Evolutionary conservation across 1,140 invertebrate genomes (phyloP), one percentile per base, ranked within the genome.

Genomic region (Trigoniulus corallinus): DNA sequence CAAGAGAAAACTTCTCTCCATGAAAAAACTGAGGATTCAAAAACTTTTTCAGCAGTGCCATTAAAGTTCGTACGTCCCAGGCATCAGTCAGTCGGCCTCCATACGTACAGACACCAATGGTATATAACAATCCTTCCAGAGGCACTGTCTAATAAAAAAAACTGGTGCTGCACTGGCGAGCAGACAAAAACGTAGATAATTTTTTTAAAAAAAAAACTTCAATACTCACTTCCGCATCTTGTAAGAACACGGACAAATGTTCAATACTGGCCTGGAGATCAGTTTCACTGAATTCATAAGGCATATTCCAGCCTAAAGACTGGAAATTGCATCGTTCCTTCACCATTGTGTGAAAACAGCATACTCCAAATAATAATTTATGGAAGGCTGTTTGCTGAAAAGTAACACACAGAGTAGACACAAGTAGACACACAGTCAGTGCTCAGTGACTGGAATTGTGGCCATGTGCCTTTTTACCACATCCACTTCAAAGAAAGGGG

Each of bases 381-480:
- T 92, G 74, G 67, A 92, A 93, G 68, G 57, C 80, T 7, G 7
- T 15, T 80, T 70, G 47, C 64, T 70, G 57, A 13, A 61, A 54
- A 54, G n/a, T n/a, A n/a, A n/a, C n/a, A n/a, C n/a, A n/a, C n/a
- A n/a, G n/a, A n/a, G n/a, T n/a, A n/a, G n/a, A n/a, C n/a, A n/a
- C n/a, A n/a, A n/a, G n/a, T n/a, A n/a, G n/a, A n/a, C n/a, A n/a
- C n/a, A n/a, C n/a, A n/a, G n/a, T n/a, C n/a, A n/a, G n/a, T n/a
- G n/a, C n/a, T n/a, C n/a, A n/a, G n/a, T n/a, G n/a, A n/a, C n/a
- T n/a, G n/a, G n/a, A n/a, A n/a, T n/a, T n/a, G n/a, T n/a, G n/a
- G n/a, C n/a, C n/a, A n/a, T n/a, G n/a, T n/a, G n/a, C n/a, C n/a
- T n/a, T n/a, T n/a, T n/a, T n/a, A n/a, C n/a, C n/a, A n/a, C n/a